Percentiles rank a stretch among this genome's conserved stretches.
phyloP scores from a whole-genome alignment of 2,888 invertebrate species.

The Dione vanillae region DNA sequence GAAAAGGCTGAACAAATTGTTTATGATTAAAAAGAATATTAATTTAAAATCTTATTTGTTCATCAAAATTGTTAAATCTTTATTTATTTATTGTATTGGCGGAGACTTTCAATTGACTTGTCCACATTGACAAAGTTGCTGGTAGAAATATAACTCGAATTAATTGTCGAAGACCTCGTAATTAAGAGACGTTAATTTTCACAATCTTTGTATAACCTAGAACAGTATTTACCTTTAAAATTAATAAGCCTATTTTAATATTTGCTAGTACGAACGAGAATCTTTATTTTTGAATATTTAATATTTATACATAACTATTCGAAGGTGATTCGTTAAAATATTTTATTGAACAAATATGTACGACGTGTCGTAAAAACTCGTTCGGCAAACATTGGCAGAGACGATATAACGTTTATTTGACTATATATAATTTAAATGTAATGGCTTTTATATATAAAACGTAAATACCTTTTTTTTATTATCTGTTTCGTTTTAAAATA shows the following conservation, averaged over 20 bases:
- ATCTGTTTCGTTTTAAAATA: too few species aligned
- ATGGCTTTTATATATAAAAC: neutral
- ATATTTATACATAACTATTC: conserved; percentile 7
- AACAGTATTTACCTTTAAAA: conserved; percentile 22
- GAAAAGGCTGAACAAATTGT: too few species aligned
- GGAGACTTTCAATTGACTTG: too few species aligned
- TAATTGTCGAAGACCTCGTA: neutral
- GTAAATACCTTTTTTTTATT: too few species aligned
- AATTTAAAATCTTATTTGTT: too few species aligned
- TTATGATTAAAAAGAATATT: too few species aligned
- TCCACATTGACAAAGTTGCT: too few species aligned
- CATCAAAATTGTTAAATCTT: too few species aligned
- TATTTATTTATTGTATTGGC: too few species aligned
- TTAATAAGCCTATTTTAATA: conserved; percentile 25
- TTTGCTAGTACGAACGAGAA: conserved; percentile 15
- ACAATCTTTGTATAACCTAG: conserved; percentile 23
- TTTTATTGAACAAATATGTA: conserved; percentile 19
- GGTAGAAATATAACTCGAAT: conserved; percentile 6
- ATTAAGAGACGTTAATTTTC: conserved; percentile 25
- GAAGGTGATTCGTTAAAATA: conserved; percentile 35
- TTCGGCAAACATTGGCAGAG: conserved; percentile 19
- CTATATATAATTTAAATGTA: neutral
- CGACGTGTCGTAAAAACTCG: conserved; percentile 21
- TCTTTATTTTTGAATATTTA: conserved; percentile 14
- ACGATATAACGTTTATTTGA: conserved; percentile 7